Base-by-base conservation (phyloP, 2,113 vertebrate genomes). In the Corvus moneduloides region DNA sequence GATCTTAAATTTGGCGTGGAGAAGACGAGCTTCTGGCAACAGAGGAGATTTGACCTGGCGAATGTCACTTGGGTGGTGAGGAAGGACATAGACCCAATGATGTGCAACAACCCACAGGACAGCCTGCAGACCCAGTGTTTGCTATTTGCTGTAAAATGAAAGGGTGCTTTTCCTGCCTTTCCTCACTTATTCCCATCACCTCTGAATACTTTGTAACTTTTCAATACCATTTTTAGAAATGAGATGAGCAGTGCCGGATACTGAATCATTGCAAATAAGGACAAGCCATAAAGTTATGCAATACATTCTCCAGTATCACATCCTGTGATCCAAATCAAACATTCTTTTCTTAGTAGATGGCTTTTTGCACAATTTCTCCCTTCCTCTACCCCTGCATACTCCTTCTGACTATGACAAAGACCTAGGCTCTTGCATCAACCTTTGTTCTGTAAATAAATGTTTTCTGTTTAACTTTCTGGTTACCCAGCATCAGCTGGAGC, bases 291-390 rank as follows among this genome's bases (percentile, higher is more conserved):
- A 97, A 97, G 93, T 97, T 97, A 96, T 94, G 96, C 96, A 97
- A 97, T 95, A 87, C 74, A 28, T 96, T 95, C 96, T 94, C 94
- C 91, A 93, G 91, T 91, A 94, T 97, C 95, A 94, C 77, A 96
- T 97, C 96, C 93, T 96, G 93, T 96, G 96, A 97, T 97, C 96
- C 96, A 97, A 97, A 94, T 97, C 93, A 97, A 97, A 97, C 95
- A 96, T 97, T 97, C 95, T 97, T 97, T 97, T 97, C 96, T 94
- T 89, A 94, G 93, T 96, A 96, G 93, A 97, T 81, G 76, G 68
- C 94, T 96, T 96, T 97, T 97, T 93, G 75, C 95, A 97, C 95
- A 96, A 95, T 97, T 97, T 96, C 95, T 95, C 64, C 56, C 61
- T 96, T 93, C 84, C 91, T 87, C 64, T 95, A 51, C 75, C 72